Percentiles rank a stretch among this genome's conserved stretches.
phyloP scores from a whole-genome alignment of 2,113 vertebrate genomes.

The Carassius auratus region DNA sequence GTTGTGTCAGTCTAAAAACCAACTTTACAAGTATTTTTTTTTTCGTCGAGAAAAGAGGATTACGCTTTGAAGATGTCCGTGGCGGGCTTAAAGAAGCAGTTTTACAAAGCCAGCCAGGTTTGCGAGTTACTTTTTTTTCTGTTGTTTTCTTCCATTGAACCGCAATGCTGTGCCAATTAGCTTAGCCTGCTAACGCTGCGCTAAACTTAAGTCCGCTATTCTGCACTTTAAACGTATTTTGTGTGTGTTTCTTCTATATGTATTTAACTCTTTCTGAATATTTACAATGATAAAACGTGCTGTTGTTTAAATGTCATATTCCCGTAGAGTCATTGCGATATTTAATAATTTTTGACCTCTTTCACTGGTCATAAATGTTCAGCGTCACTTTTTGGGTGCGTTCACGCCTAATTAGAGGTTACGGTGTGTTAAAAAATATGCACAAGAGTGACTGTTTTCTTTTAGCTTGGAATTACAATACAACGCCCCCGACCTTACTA shows the following conservation, averaged over 20 bases:
- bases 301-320: slow-evolving; percentile 6
- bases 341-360: neutral
- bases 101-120: slow-evolving; percentile 98
- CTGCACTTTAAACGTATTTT: neutral
- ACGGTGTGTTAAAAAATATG: slow-evolving; percentile 17
- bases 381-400: neutral
- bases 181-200: slow-evolving; percentile 59
- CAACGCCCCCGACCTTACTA: slow-evolving; percentile 28
- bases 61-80: slow-evolving; percentile 86
- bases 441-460: slow-evolving; percentile 54
- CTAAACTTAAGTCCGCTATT: slow-evolving; percentile 16
- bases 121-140: slow-evolving; percentile 70
- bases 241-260: neutral
- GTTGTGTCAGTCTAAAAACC: neutral
- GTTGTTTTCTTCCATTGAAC: slow-evolving; percentile 33
- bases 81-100: slow-evolving; percentile 96
- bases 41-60: slow-evolving; percentile 24
- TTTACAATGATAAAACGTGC: neutral
- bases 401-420: neutral
- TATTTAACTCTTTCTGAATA: neutral
- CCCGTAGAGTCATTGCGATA: neutral
- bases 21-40: neutral
- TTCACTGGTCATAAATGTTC: slow-evolving; percentile 1
- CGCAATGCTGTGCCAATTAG: slow-evolving; percentile 54
- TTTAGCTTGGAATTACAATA: neutral